Conservation (phyloP, 2,113 vertebrate genomes). For the Gymnorhina tibicen region DNA sequence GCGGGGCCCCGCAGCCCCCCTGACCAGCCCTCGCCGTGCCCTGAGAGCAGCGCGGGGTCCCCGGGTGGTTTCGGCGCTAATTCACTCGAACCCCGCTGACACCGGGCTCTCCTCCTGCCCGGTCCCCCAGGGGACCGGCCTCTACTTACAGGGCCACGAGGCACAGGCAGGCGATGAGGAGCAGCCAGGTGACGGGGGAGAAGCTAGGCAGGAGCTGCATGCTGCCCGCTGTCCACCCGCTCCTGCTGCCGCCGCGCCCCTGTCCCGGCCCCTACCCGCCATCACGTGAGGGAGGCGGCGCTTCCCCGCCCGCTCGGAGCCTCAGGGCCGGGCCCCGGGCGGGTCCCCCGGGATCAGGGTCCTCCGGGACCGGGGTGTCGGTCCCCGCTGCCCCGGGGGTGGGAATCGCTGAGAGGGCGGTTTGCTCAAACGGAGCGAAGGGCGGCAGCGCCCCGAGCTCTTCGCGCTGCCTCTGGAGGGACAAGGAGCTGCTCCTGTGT, state of each 20-base stretch:
- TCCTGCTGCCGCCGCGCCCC: neutral
- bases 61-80: neutral
- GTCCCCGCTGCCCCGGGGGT: rapidly evolving
- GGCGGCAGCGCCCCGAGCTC: too few species aligned
- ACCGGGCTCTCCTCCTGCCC: neutral
- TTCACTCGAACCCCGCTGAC: neutral
- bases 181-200: slow-evolving; percentile 63
- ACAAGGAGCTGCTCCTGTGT: neutral
- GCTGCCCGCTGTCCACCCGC: neutral
- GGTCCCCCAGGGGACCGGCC: neutral
- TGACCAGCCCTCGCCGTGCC: neutral
- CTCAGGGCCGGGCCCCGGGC: neutral
- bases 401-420: neutral
- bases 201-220: slow-evolving; percentile 3
- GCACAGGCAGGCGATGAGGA: slow-evolving; percentile 30
- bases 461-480: neutral
- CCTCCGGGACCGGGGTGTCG: rapidly evolving
- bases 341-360: rapidly evolving
- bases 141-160: slow-evolving; percentile 65
- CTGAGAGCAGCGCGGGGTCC: neutral
- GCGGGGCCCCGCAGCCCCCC: rapidly evolving
- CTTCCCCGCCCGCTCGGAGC: neutral
- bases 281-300: neutral
- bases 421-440: neutral
- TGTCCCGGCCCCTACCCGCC: rapidly evolving